These are phyloP conservation scores for Hemiscyllium ocellatum DNA, from an alignment of 2,113 vertebrate genomes.

Conservation along the genomic window DNA sequence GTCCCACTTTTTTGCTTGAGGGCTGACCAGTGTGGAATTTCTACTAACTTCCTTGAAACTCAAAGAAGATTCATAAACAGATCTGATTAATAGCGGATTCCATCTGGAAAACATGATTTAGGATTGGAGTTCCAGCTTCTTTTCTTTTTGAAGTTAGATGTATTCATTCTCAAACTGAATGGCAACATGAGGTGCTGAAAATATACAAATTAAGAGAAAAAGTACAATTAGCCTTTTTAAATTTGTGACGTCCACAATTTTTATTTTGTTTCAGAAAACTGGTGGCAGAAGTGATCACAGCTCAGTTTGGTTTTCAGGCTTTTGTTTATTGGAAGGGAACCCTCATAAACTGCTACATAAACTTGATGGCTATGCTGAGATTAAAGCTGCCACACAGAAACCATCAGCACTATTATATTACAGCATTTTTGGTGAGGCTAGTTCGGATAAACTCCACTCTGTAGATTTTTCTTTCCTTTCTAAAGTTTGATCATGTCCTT, in stretches of 20 bases:
- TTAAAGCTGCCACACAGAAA: background rate
- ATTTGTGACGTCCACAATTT: background rate
- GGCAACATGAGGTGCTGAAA: background rate
- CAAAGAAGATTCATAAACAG: background rate
- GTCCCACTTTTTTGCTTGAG: background rate
- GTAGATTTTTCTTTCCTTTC: background rate
- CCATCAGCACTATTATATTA: background rate
- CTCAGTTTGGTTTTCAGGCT: background rate
- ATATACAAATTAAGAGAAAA: background rate
- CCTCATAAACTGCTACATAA: background rate
- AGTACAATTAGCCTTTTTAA: background rate
- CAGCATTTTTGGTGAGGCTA: background rate
- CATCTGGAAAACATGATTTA: background rate
- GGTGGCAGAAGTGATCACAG: background rate
- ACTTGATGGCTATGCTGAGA: background rate
- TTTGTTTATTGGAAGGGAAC: background rate
- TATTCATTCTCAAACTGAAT: background rate
- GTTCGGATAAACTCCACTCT: background rate
- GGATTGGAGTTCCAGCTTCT: background rate
- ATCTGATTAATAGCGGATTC: background rate
- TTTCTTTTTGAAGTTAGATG: background rate
- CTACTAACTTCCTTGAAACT: background rate
- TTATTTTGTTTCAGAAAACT: background rate
- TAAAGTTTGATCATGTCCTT: background rate
- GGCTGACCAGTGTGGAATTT: background rate